Evolutionary conservation across 2,113 vertebrate species (phyloP).

Genomic region (Tragelaphus buxtoni): DNA sequence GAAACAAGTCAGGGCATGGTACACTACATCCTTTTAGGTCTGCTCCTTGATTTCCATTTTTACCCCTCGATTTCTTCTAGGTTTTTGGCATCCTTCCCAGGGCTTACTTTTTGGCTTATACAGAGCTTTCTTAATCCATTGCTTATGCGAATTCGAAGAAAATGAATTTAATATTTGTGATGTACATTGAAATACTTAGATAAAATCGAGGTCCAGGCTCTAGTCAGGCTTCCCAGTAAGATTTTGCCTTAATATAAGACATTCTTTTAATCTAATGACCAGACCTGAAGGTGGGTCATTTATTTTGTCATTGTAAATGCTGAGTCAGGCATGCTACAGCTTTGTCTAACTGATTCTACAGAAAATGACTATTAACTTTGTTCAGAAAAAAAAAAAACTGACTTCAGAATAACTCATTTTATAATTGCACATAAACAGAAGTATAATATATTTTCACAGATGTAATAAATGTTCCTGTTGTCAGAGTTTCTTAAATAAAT

Average conservation of each 20-base stretch:
- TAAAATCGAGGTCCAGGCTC: neutral
- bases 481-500: slow-evolving; percentile 6
- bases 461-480: neutral
- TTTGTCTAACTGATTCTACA: neutral
- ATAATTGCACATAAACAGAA: neutral
- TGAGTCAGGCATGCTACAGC: neutral
- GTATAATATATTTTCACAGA: neutral
- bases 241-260: neutral
- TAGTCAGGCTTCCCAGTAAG: neutral
- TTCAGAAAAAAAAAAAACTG: neutral
- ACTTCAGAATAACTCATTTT: neutral
- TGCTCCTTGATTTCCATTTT: neutral
- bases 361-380: neutral
- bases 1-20: neutral
- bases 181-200: neutral
- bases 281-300: neutral
- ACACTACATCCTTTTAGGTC: neutral
- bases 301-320: neutral
- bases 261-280: neutral
- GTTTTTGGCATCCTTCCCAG: neutral
- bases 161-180: neutral
- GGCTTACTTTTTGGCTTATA: neutral
- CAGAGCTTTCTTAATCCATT: neutral
- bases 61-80: neutral
- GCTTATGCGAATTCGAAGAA: neutral